Conservation (phyloP, 2,888 invertebrate genomes). For the Orthonychiurus folsomi region DNA sequence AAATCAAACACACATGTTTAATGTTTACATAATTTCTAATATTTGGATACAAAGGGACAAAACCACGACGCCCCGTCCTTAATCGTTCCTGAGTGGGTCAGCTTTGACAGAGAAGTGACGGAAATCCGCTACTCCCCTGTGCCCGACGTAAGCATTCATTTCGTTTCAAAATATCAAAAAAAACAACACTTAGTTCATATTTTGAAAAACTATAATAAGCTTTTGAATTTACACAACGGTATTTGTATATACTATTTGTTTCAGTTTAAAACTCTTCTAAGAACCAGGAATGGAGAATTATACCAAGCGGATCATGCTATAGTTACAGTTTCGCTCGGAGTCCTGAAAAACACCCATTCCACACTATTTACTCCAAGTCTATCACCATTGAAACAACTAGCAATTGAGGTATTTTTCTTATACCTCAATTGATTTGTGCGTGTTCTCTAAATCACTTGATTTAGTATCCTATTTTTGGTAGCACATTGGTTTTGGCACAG, state of each 20-base stretch:
- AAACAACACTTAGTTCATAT: too few species aligned
- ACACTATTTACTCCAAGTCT: constrained; percentile 52
- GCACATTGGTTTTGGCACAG: constrained; percentile 55
- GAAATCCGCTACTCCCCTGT: constrained; percentile 10
- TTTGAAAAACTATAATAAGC: too few species aligned
- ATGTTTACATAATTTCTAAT: neutral
- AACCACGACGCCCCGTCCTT: neutral
- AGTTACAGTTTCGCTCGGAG: constrained; percentile 60
- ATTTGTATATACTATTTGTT: neutral
- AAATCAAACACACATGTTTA: too few species aligned
- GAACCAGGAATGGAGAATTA: constrained; percentile 49
- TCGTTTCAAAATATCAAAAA: too few species aligned
- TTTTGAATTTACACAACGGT: too few species aligned
- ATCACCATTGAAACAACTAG: constrained; percentile 49
- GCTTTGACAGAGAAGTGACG: constrained; percentile 20
- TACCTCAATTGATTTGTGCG: neutral
- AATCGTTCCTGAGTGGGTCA: constrained; percentile 19
- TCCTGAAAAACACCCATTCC: constrained; percentile 53
- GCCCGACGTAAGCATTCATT: too few species aligned
- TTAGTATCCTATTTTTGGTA: constrained; percentile 40
- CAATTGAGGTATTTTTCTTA: constrained; percentile 48
- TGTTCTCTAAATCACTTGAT: neutral
- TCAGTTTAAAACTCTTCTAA: constrained; percentile 41
- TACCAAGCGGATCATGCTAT: constrained; percentile 57
- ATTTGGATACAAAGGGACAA: neutral